phyloP scores from a whole-genome alignment of 2,888 invertebrate species.

The Epirrhoe tristata region DNA sequence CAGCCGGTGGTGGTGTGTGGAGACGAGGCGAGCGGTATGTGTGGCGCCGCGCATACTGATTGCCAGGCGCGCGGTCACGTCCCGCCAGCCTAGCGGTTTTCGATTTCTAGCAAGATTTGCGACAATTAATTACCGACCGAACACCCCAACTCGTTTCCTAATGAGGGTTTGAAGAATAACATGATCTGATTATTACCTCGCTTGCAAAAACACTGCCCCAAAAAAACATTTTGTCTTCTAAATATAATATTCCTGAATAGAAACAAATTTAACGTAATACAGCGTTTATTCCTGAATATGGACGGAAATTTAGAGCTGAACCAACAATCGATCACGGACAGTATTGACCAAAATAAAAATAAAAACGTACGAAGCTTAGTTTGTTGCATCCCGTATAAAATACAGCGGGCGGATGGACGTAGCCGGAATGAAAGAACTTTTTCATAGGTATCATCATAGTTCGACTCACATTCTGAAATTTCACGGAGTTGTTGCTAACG shows the following conservation, averaged over 20 bases:
- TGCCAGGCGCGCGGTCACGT: conserved; percentile 47
- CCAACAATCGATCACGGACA: conserved; percentile 31
- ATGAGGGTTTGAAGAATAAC: conserved; percentile 17
- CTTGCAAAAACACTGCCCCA: conserved; percentile 10
- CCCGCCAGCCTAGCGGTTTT: conserved; percentile 44
- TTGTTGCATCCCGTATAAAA: conserved; percentile 35
- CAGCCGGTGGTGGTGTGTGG: conserved; percentile 66
- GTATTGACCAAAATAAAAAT: conserved; percentile 26
- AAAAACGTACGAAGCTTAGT: conserved; percentile 26
- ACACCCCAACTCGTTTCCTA: conserved; percentile 38
- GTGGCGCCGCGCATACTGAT: conserved; percentile 72
- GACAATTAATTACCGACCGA: conserved; percentile 40
- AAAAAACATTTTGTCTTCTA: background rate
- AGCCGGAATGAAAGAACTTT: conserved; percentile 32
- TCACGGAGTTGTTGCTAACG: conserved; percentile 12
- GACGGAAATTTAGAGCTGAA: conserved; percentile 24
- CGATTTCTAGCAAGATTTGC: conserved; percentile 48
- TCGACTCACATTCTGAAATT: conserved; percentile 4
- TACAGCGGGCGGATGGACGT: conserved; percentile 22
- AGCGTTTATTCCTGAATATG: conserved; percentile 22
- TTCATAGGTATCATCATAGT: conserved; percentile 28
- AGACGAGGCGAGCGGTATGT: conserved; percentile 59
- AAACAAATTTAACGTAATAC: background rate
- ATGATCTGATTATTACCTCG: conserved; percentile 25
- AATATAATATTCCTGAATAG: background rate